Base-by-base conservation (phyloP, 1,140 invertebrate species). In the Steinernema khuongi region DNA sequence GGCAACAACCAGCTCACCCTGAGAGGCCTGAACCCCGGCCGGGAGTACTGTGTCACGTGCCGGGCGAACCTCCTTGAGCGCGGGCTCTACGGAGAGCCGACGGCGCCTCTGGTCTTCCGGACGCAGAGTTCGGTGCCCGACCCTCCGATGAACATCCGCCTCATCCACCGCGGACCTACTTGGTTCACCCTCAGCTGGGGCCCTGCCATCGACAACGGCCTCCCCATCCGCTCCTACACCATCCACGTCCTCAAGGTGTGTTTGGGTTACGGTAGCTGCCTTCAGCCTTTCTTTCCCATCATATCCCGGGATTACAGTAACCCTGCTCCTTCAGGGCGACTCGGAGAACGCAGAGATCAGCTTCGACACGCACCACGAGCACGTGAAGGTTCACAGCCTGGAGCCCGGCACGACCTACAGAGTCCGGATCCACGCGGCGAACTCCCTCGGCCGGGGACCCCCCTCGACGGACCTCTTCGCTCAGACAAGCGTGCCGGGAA, bases 251-350 rank as follows among this genome's bases (percentile, higher is more conserved):
- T 72, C 1, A 83, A 81, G 82, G 80, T 81, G 11, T 31, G 31
- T 70, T 19, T 17, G n/a, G n/a, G n/a, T 14, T 7, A 74, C 71
- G 69, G 72, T 73, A 7, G 7, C 7, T 75, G 71, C 18, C 7
- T 72, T 72, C 29, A 66, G 28, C 7, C 22, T 28, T 44, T 68
- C n/a, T n/a, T n/a, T n/a, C n/a, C n/a, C n/a, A 71, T 19, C 1
- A 66, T 70, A 60, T 17, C 11, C 29, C 22, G 44, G 71, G 18
- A 17, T 28, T 71, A 29, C n/a, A n/a, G n/a, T n/a, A n/a, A n/a
- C n/a, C n/a, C n/a, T n/a, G n/a, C n/a, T n/a, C n/a, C n/a, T 83
- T 81, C 30, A 80, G 79, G 80, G 75, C 11, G 82, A 83, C 67
- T 60, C 44, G 7, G 29, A 70, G 43, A 31, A 50, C 0, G 11